These are phyloP conservation scores for Halyomorpha halys DNA, from an alignment of 1,140 invertebrate species.

Conservation along the genomic window DNA sequence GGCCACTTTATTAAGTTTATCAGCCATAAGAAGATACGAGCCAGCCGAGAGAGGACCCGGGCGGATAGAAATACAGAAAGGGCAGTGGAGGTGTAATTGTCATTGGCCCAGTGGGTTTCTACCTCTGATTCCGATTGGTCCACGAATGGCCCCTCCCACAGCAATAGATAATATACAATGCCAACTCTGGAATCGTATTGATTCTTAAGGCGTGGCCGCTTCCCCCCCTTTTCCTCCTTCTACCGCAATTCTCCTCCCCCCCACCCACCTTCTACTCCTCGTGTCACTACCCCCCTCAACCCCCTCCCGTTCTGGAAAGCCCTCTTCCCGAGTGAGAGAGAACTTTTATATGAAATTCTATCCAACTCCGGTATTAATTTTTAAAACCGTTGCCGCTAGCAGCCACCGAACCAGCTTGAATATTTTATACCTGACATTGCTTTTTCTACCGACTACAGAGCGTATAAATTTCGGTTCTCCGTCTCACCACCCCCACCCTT, in stretches of 20 bases:
- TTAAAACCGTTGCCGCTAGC: not conserved
- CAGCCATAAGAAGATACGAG: too few relatives aligned
- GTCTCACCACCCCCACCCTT: conserved; percentile 10
- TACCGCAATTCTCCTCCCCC: conserved; percentile 11
- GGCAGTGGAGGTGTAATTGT: not conserved
- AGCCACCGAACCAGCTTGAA: conserved; percentile 10
- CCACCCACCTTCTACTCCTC: conserved; percentile 8
- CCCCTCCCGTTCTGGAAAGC: not conserved
- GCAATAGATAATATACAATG: conserved; percentile 21
- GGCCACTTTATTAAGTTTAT: too few relatives aligned
- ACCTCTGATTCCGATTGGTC: too few relatives aligned
- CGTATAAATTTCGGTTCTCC: conserved; percentile 18
- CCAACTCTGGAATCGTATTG: conserved; percentile 21
- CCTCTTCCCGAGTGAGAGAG: not conserved
- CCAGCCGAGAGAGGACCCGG: not conserved
- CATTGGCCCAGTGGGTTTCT: not conserved
- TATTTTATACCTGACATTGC: conserved; percentile 18
- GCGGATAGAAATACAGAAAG: not conserved
- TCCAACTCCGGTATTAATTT: conserved; percentile 18
- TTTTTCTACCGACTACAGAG: conserved; percentile 10
- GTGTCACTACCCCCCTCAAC: conserved; percentile 2
- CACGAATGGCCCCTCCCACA: conserved; percentile 4
- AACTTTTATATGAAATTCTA: conserved; percentile 22
- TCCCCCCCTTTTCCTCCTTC: conserved; percentile 6
- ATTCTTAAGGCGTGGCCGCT: conserved; percentile 20